Base-by-base conservation (phyloP, 2,113 vertebrate species). In the Leucosticte australis region DNA sequence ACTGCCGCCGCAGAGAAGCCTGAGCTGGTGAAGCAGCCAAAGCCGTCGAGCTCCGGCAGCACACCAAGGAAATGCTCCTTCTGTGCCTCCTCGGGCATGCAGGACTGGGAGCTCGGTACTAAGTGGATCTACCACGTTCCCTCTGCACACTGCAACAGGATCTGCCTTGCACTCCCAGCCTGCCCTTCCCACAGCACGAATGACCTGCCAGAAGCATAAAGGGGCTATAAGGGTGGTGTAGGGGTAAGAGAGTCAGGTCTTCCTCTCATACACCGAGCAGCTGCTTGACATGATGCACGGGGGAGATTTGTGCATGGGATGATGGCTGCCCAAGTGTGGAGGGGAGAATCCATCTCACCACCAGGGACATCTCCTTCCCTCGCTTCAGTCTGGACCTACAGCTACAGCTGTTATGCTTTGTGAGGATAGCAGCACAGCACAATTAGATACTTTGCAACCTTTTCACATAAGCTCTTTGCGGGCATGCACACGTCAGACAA, bases 51-150 rank as follows among this genome's bases (percentile, higher is more conserved):
- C 73, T 84, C 44, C 27, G 28, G 57, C 23, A n/a, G 65, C 41
- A 37, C 11, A 50, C 19, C 6, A 1, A 68, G 46, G n/a, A 57
- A 35, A 55, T 4, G 27, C 41, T 86, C 37, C 53, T 90, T 60
- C 68, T 3, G 13, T 44, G 59, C 30, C n/a, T 94, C 56, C 67
- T 81, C 3, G 23, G 4, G 10, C 5, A 53, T 9, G 2, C 5
- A 6, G 26, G 15, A 55, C 73, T 7, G 31, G 37, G 23, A 73
- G 56, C 42, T 2, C 1, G 30, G 26, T 24, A 55, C 83, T 26
- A 46, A 79, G 42, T 7, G 0, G 9, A 44, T 16, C 47, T 30
- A 18, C 31, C 35, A 44, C 0, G 0, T 44, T 74, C 39, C 24
- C 70, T 52, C 56, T n/a, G 23, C 55, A 57, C 0, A 0, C 19